Evolutionary conservation across 2,113 vertebrate species (phyloP).

Genomic region (Pterocles orientalis): DNA sequence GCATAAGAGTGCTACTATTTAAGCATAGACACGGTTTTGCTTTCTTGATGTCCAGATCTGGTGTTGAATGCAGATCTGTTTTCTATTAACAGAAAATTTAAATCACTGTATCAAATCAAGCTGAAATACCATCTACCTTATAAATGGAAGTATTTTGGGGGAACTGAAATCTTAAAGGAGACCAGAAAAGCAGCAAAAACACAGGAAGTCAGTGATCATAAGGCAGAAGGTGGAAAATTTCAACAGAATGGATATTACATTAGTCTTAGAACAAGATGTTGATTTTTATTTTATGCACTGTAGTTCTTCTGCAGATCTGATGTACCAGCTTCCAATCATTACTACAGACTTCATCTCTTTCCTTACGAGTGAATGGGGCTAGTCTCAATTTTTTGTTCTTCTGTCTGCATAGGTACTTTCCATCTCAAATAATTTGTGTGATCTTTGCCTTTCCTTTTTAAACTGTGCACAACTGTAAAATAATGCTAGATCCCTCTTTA

Average conservation of each 20-base stretch:
- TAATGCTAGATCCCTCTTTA: not conserved
- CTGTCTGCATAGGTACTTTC: not conserved
- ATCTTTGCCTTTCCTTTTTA: not conserved
- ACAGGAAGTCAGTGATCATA: not conserved
- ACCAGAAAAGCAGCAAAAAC: not conserved
- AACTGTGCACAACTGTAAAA: not conserved
- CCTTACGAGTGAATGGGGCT: not conserved
- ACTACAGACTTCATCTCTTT: not conserved
- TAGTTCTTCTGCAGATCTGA: not conserved
- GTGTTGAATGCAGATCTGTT: not conserved
- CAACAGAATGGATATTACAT: not conserved
- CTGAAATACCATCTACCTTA: not conserved
- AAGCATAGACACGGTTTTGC: not conserved
- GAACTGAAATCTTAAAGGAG: not conserved
- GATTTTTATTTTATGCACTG: not conserved
- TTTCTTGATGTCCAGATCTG: not conserved
- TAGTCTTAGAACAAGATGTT: not conserved
- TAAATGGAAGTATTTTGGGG: not conserved
- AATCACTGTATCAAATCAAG: not conserved
- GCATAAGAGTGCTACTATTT: not conserved
- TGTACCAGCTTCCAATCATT: not conserved
- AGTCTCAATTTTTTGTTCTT: not conserved
- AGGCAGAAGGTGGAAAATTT: not conserved
- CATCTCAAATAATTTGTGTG: not conserved
- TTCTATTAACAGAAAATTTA: not conserved